Evolutionary conservation across 2,113 vertebrate species (phyloP).

Genomic region (Patagioenas fasciata): DNA sequence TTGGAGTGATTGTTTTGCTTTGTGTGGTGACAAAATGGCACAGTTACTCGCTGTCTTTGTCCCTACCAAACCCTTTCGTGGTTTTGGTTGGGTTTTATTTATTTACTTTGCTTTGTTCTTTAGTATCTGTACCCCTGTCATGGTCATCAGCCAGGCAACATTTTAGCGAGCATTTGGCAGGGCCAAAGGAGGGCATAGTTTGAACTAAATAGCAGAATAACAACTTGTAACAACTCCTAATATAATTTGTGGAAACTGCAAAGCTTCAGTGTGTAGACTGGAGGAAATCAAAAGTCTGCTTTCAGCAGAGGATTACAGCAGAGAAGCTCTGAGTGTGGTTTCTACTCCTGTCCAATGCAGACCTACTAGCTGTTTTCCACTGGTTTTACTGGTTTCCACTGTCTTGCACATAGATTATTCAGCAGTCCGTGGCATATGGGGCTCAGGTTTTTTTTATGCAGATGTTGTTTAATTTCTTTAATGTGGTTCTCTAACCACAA

Average conservation of each 20-base stretch:
- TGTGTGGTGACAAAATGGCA: neutral
- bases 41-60: neutral
- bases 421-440: neutral
- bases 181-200: neutral
- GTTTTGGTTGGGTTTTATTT: neutral
- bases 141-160: neutral
- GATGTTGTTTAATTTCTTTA: neutral
- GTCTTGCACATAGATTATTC: neutral
- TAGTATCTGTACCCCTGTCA: neutral
- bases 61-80: neutral
- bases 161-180: neutral
- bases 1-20: neutral
- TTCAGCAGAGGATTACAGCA: neutral
- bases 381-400: neutral
- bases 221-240: neutral
- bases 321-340: neutral
- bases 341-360: neutral
- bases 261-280: neutral
- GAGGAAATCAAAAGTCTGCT: neutral
- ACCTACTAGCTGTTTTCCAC: neutral
- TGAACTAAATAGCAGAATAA: neutral
- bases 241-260: neutral
- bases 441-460: neutral
- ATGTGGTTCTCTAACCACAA: slow-evolving; percentile 6
- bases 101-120: neutral